Base-by-base conservation (phyloP, 2,888 invertebrate genomes). In the Chironomus tentans region DNA sequence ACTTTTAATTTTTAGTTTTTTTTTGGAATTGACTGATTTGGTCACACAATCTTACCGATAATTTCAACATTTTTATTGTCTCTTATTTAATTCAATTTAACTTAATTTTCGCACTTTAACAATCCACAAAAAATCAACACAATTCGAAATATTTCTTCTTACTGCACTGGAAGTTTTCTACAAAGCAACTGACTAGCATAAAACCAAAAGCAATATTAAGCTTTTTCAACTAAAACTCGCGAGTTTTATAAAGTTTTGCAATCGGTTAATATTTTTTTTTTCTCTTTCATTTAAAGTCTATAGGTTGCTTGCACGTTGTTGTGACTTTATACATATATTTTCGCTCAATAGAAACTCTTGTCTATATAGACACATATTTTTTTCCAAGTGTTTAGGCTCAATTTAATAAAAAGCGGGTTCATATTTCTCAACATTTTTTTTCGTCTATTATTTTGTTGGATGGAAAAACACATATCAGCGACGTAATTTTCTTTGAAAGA, bases 181-280 rank as follows among this genome's bases (percentile, higher is more conserved):
- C 3, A 70, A 47, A 47, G 65, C 22, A 62, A 74, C 74, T 68
- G 74, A 74, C 74, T 74, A 74, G 74, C 72, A 73, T 73, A 47
- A 74, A 74, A 74, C 13, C 48, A 18, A 48, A 68, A 74, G 38
- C 48, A 68, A 74, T 65, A 74, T 74, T 74, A 48, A 74, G 48
- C 74, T 74, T 74, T 74, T 46, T 46, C 15, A 62, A 28, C 46
- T 38, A n/a, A 15, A 10, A n/a, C 74, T 68, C 47, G 46, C 28
- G 21, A 62, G 74, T 74, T 62, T 74, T 74, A 74, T 74, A 74
- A 74, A 74, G 74, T 74, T 74, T 74, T 74, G 74, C 65, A 74
- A 74, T 68, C 7, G 46, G 6, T 38, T 38, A 46, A 68, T 28
- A 68, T 46, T 21, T 38, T 65, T 65, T 50, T 50, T 21, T 65